phyloP scores from a whole-genome alignment of 2,888 invertebrate genomes.

The Apocheima hispidaria region DNA sequence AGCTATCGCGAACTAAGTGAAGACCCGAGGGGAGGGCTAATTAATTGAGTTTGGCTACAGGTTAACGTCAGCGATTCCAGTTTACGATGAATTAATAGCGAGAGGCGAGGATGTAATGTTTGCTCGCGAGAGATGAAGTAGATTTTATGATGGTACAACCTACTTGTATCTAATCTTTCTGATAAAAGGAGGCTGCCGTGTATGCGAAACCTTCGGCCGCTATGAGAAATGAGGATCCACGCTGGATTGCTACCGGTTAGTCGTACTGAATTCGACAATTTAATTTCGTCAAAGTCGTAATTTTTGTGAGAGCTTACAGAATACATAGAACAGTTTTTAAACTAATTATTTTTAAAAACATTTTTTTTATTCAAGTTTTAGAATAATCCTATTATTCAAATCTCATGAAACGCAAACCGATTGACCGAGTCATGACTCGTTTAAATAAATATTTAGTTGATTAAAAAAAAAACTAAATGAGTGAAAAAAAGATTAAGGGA shows the following conservation, averaged over 20 bases:
- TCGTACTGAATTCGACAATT: too few species aligned
- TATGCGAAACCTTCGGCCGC: neutral
- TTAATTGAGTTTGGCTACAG: conserved; percentile 57
- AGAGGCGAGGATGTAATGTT: conserved; percentile 24
- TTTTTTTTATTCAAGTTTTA: too few species aligned
- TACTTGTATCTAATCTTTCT: too few species aligned
- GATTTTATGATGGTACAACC: conserved; percentile 9
- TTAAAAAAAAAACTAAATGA: conserved; percentile 4
- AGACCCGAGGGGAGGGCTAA: conserved; percentile 42
- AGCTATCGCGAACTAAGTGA: conserved; percentile 62
- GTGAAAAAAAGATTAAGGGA: conserved; percentile 15
- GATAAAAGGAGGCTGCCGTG: conserved; percentile 1
- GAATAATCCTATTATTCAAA: too few species aligned
- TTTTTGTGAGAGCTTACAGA: too few species aligned
- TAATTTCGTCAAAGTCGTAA: too few species aligned
- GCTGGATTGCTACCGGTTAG: too few species aligned
- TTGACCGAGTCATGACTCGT: too few species aligned
- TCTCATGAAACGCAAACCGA: neutral
- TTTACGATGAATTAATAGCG: conserved; percentile 49
- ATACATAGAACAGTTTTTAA: too few species aligned
- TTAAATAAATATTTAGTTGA: neutral
- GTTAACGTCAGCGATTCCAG: conserved; percentile 45
- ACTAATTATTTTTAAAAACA: too few species aligned
- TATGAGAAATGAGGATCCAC: too few species aligned
- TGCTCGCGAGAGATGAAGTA: conserved; percentile 12